These are phyloP conservation scores for Notarius lentiginosus DNA, from an alignment of 2,113 vertebrate genomes.

Conservation along the genomic window DNA sequence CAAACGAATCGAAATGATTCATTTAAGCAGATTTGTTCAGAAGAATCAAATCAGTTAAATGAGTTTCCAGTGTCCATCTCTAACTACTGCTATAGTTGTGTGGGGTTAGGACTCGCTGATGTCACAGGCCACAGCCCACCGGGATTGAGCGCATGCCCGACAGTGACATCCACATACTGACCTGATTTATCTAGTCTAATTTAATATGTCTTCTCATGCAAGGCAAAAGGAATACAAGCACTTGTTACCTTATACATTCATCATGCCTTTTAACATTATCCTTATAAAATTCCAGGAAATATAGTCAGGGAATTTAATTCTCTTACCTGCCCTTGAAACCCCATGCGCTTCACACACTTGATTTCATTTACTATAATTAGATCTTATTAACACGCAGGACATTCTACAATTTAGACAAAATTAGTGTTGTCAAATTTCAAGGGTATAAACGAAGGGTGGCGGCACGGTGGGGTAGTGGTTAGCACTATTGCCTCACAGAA, in stretches of 20 bases:
- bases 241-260: background rate
- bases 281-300: background rate
- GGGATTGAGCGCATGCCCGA: too few species aligned
- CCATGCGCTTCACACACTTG: slow-evolving; percentile 1
- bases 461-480: too few species aligned
- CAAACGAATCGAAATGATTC: background rate
- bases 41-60: slow-evolving; percentile 8
- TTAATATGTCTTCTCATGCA: background rate
- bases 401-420: background rate
- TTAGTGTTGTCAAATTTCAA: too few species aligned
- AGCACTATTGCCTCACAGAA: too few species aligned
- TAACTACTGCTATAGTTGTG: background rate
- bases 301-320: slow-evolving; percentile 13
- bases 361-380: slow-evolving; percentile 13
- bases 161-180: too few species aligned
- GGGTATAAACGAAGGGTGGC: too few species aligned
- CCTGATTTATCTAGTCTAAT: background rate
- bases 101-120: background rate
- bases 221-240: background rate
- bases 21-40: background rate
- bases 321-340: slow-evolving; percentile 1
- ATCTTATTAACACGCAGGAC: background rate
- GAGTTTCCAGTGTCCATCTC: background rate
- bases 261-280: background rate
- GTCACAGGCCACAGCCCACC: background rate